Conservation (phyloP, 2,888 invertebrate species). For the Leuctra nigra region DNA sequence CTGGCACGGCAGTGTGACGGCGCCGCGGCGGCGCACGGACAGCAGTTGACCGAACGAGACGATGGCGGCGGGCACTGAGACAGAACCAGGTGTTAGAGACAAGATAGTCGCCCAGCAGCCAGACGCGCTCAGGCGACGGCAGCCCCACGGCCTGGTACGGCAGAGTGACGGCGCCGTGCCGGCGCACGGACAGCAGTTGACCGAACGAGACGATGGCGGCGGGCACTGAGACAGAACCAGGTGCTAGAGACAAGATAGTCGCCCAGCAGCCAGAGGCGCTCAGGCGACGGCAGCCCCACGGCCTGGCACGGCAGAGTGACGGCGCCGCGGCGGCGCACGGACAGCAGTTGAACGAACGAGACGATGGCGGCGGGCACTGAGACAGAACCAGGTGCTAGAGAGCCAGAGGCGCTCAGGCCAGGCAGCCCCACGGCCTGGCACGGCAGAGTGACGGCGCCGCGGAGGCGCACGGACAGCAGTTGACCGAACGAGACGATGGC, state of each 20-base stretch:
- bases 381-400: too few relatives aligned
- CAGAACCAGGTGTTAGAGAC: background rate
- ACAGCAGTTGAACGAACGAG: constrained; percentile 28
- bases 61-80: constrained; percentile 30
- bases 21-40: constrained; percentile 24
- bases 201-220: constrained; percentile 32
- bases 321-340: constrained; percentile 24
- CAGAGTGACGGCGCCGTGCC: constrained; percentile 24
- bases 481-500: constrained; percentile 31
- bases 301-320: constrained; percentile 28
- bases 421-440: constrained; percentile 30
- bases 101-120: too few relatives aligned
- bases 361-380: constrained; percentile 30
- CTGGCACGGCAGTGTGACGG: constrained; percentile 27
- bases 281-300: constrained; percentile 31
- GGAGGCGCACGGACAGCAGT: constrained; percentile 23
- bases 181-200: constrained; percentile 23
- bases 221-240: constrained; percentile 27
- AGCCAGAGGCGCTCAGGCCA: constrained; percentile 33
- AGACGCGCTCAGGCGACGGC: constrained; percentile 32
- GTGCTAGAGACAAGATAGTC: too few relatives aligned
- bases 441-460: constrained; percentile 25
- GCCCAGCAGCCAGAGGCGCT: constrained; percentile 33
- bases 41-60: constrained; percentile 29
- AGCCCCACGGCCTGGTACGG: constrained; percentile 29